A percentile compares a stretch with the other conserved stretches of the same genome.
Evolutionary conservation across 1,140 invertebrate genomes (phyloP).

Genomic region (Adelges cooleyi): DNA sequence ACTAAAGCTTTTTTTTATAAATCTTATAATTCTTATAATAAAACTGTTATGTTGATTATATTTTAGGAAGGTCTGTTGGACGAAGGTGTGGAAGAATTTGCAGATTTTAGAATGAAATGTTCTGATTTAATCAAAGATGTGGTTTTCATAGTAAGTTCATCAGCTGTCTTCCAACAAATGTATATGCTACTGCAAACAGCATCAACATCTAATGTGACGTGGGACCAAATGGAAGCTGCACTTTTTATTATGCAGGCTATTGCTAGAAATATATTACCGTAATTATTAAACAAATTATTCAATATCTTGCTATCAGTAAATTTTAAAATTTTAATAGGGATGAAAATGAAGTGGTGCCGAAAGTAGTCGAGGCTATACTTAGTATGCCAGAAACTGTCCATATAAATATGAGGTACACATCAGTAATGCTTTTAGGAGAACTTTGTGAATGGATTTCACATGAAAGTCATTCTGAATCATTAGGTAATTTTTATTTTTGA

Average conservation of each 20-base stretch:
- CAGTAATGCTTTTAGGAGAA: slow-evolving; percentile 79
- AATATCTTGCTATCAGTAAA: background rate
- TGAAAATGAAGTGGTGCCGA: slow-evolving; percentile 82
- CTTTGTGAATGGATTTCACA: slow-evolving; percentile 79
- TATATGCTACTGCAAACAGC: slow-evolving; percentile 57
- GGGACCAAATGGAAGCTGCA: slow-evolving; percentile 89
- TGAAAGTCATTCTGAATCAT: slow-evolving; percentile 65
- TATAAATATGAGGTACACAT: slow-evolving; percentile 77
- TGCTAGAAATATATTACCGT: slow-evolving; percentile 92
- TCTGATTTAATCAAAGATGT: slow-evolving; percentile 92
- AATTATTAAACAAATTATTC: slow-evolving; percentile 42
- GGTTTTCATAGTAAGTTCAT: slow-evolving; percentile 91
- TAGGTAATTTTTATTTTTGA: slow-evolving; percentile 44
- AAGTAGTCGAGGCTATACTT: slow-evolving; percentile 83
- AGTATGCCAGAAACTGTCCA: slow-evolving; percentile 73
- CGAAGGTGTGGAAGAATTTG: slow-evolving; percentile 72
- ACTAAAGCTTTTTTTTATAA: slow-evolving; percentile 18
- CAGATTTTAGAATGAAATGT: slow-evolving; percentile 81
- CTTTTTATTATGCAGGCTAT: slow-evolving; percentile 92
- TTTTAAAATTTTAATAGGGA: slow-evolving; percentile 49
- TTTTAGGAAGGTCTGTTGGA: slow-evolving; percentile 63
- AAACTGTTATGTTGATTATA: background rate
- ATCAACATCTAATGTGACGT: slow-evolving; percentile 47
- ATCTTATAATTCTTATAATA: slow-evolving; percentile 19
- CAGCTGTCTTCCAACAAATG: slow-evolving; percentile 85